Conservation (phyloP, 2,797 vertebrate species). For the Balearica regulorum region DNA sequence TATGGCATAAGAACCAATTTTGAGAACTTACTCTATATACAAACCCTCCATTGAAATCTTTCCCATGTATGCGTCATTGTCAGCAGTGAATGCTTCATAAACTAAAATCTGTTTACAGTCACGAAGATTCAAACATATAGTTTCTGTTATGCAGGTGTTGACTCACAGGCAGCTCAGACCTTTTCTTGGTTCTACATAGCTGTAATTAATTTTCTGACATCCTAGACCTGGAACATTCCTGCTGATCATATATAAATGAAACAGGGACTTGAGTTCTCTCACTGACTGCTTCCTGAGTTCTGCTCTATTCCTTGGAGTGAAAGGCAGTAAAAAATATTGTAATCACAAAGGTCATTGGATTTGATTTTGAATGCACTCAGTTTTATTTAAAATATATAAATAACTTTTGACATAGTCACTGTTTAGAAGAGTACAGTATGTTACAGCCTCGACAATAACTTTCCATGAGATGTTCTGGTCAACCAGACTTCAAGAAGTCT, state of each 20-base stretch:
- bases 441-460: not conserved
- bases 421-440: not conserved
- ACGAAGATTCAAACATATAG: not conserved
- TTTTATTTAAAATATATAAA: not conserved
- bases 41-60: not conserved
- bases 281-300: not conserved
- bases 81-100: not conserved
- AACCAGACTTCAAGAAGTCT: not conserved
- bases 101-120: not conserved
- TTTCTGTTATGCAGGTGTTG: not conserved
- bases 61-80: not conserved
- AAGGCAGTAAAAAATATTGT: not conserved
- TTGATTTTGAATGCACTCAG: not conserved
- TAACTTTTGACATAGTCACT: not conserved
- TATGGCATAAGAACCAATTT: not conserved
- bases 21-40: not conserved
- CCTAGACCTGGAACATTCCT: not conserved
- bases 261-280: not conserved
- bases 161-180: not conserved
- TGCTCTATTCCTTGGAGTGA: not conserved
- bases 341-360: not conserved
- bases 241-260: not conserved
- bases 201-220: not conserved
- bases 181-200: not conserved
- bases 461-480: not conserved